These are phyloP conservation scores for Rhinogobio ventralis DNA, from an alignment of 2,797 vertebrate species.

Conservation along the genomic window DNA sequence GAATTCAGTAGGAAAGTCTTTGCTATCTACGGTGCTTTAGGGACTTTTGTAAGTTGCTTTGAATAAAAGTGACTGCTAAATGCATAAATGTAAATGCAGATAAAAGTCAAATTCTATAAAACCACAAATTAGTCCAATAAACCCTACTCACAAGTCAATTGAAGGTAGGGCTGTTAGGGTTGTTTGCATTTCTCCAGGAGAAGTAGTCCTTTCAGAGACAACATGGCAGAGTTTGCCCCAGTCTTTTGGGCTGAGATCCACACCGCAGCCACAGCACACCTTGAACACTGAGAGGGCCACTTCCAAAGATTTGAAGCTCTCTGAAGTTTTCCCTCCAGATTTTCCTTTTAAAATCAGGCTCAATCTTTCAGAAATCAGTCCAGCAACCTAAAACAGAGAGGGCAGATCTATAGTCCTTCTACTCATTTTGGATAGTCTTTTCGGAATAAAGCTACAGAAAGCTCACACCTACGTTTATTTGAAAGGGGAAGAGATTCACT, in stretches of 20 bases:
- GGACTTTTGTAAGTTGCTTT: not conserved
- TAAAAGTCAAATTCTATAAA: not conserved
- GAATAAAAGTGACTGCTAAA: not conserved
- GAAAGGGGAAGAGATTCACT: accelerated
- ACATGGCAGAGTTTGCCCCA: conserved; percentile 69
- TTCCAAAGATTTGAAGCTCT: conserved; percentile 53
- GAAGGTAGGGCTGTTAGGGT: accelerated
- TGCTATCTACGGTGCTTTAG: not conserved
- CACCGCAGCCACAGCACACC: accelerated
- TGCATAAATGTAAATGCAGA: not conserved
- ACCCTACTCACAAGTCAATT: conserved; percentile 58
- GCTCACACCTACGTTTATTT: conserved; percentile 62
- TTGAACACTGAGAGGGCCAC: conserved; percentile 70
- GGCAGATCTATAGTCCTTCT: not conserved
- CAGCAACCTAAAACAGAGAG: conserved; percentile 55
- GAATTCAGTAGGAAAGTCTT: accelerated
- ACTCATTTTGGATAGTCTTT: not conserved
- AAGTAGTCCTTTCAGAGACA: conserved; percentile 56
- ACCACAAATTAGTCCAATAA: not conserved
- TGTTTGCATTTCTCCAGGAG: conserved; percentile 38
- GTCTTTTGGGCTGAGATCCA: conserved; percentile 62
- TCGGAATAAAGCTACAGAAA: not conserved
- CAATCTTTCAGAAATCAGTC: conserved; percentile 67
- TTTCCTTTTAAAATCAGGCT: conserved; percentile 60
- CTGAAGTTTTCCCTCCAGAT: not conserved